Evolutionary conservation across 1,140 invertebrate species (phyloP).

Genomic region (Sarcophaga peregrina): DNA sequence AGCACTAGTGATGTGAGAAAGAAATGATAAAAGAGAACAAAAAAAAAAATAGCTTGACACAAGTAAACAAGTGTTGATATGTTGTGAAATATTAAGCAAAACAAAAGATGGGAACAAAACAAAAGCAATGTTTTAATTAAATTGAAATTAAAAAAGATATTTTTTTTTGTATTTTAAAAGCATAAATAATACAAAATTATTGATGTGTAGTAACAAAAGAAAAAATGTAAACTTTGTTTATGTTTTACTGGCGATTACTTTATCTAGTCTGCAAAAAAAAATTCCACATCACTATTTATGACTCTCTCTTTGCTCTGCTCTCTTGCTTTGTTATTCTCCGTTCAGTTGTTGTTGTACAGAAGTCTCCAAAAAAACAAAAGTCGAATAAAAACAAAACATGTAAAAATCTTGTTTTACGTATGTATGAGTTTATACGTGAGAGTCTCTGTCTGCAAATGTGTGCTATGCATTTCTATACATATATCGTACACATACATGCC

Average conservation of each 20-base stretch:
- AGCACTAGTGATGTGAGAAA: conserved; percentile 22
- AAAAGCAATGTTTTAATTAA: neutral
- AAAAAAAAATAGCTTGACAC: no score
- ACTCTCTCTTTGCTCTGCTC: neutral
- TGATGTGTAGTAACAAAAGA: no score
- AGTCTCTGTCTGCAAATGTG: neutral
- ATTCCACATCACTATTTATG: conserved; percentile 33
- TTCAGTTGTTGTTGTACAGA: neutral
- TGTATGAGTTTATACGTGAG: neutral
- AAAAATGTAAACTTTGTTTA: neutral
- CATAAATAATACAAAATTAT: no score
- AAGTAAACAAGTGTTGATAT: conserved; percentile 25
- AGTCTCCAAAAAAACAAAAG: conserved; percentile 31
- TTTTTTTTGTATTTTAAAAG: no score
- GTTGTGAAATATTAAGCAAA: conserved; percentile 29
- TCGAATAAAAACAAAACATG: conserved; percentile 38
- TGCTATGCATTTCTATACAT: conserved; percentile 35
- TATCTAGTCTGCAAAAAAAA: conserved; percentile 2
- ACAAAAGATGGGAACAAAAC: neutral
- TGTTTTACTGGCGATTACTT: conserved; percentile 5
- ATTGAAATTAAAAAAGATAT: neutral
- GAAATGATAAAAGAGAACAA: neutral
- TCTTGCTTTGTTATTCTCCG: neutral
- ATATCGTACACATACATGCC: conserved; percentile 28
- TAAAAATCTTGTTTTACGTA: conserved; percentile 34